A percentile compares a stretch with the other conserved stretches of the same genome.
Evolutionary conservation across 2,113 vertebrate species (phyloP).

Genomic region (Oxyura jamaicensis): DNA sequence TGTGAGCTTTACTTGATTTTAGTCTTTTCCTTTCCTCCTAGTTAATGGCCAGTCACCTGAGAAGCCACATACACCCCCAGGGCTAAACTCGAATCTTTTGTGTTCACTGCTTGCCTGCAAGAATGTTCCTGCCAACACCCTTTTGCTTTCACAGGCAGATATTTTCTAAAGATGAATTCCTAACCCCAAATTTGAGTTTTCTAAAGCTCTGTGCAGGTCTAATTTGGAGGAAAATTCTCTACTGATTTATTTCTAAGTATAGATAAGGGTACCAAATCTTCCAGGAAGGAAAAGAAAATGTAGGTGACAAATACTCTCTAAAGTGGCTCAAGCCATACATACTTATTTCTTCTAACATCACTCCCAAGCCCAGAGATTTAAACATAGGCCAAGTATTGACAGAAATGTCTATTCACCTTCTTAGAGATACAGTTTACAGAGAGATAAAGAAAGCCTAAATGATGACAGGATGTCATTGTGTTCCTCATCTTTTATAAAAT

Average conservation of each 20-base stretch:
- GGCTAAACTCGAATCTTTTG: fast-evolving
- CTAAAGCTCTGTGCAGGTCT: neutral
- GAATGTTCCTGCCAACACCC: too few species aligned
- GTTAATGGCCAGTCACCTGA: neutral
- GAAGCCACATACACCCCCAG: neutral
- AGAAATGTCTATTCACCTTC: neutral
- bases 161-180: neutral
- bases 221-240: neutral
- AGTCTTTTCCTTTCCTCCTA: neutral
- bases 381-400: neutral
- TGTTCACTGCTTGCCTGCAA: neutral
- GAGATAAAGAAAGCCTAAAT: neutral
- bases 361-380: neutral
- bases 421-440: neutral
- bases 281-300: neutral
- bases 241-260: neutral
- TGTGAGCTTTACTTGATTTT: neutral
- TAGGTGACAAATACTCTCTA: neutral
- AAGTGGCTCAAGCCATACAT: neutral
- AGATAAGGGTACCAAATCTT: neutral
- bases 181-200: neutral
- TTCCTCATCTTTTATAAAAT: neutral
- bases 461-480: neutral
- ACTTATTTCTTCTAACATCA: neutral
- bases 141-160: neutral